These are phyloP conservation scores for Caenorhabditis macrosperma DNA, from an alignment of 2,888 invertebrate species.

Conservation along the genomic window DNA sequence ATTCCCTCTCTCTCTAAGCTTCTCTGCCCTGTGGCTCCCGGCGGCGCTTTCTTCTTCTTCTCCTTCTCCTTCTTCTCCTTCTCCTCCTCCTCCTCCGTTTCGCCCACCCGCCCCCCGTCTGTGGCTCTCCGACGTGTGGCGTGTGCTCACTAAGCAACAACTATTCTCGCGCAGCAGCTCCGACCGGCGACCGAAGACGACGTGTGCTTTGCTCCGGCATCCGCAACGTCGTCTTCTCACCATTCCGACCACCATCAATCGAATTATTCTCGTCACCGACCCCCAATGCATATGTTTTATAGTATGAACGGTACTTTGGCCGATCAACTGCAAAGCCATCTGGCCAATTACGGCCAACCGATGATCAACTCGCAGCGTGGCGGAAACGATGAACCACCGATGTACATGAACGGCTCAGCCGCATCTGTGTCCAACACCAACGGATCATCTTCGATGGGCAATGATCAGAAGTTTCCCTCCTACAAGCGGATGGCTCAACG, in stretches of 20 bases:
- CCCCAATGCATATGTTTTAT: slow-evolving; percentile 58
- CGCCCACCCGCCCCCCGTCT: slow-evolving; percentile 21
- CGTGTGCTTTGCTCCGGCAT: slow-evolving; percentile 56
- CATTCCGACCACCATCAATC: slow-evolving; percentile 16
- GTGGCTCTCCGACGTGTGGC: slow-evolving; percentile 12
- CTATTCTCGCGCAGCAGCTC: slow-evolving; percentile 50
- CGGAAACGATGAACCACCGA: slow-evolving; percentile 16
- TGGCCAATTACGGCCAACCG: slow-evolving; percentile 46
- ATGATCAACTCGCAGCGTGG: slow-evolving; percentile 40
- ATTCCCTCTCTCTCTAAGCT: slow-evolving; percentile 30
- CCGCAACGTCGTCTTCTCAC: slow-evolving; percentile 34
- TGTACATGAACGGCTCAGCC: slow-evolving; percentile 56
- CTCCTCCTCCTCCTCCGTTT: slow-evolving; percentile 22
- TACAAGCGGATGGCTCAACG: slow-evolving; percentile 74
- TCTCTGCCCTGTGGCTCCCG: slow-evolving; percentile 30
- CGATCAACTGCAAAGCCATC: slow-evolving; percentile 62
- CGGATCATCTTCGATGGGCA: slow-evolving; percentile 50
- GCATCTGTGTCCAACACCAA: slow-evolving; percentile 48
- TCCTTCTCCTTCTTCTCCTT: slow-evolving; percentile 14
- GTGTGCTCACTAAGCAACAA: slow-evolving; percentile 51
- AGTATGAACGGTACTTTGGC: slow-evolving; percentile 67
- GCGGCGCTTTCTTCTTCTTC: slow-evolving; percentile 8
- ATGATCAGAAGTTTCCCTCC: slow-evolving; percentile 65
- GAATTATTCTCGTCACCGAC: not conserved
- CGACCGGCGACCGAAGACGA: slow-evolving; percentile 45